Base-by-base conservation (phyloP, 2,888 invertebrate species). In the Eupithecia vulgata region DNA sequence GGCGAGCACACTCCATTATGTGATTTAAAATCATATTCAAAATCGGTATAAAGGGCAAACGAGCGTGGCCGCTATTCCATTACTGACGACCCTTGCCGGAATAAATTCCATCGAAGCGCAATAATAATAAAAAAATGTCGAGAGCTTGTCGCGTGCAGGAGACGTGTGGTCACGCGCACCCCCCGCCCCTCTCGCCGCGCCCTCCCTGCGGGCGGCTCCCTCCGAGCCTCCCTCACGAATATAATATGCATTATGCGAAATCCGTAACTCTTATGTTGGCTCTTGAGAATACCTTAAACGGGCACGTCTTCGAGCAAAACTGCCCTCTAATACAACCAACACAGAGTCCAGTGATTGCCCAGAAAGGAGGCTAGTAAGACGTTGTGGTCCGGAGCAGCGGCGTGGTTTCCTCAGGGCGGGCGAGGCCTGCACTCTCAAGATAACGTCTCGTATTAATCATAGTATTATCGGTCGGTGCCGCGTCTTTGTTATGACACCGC, bases 191-290 rank as follows among this genome's bases (percentile, higher is more conserved):
- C 78, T 78, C 83, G 79, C 81, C 74, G 80, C 74, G 70, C 73
- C 70, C 64, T 61, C 74, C 71, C 70, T 13, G 57, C 48, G 48
- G 48, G 48, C 48, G 25, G 79, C 81, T 78, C 85, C 86, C 86
- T 85, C 82, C 73, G 81, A 83, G 79, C 83, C 85, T 83, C 85
- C 86, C 86, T 83, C 84, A 81, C 87, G 89, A 92, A 93, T 93
- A 93, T 93, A 93, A 92, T 92, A 94, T 94, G 94, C 94, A 94
- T 94, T 94, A 94, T 94, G 94, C 94, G 94, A 94, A 93, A 94
- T 94, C 93, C 93, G 93, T 93, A 92, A 93, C 93, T 94, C 93
- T 92, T 91, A 89, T 90, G 90, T 89, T 85, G 87, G 88, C 85
- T 88, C 88, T 85, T 82, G 85, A 87, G 91, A 90, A 92, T 91